phyloP scores from a whole-genome alignment of 2,888 invertebrate species.

The Elysia crispata region DNA sequence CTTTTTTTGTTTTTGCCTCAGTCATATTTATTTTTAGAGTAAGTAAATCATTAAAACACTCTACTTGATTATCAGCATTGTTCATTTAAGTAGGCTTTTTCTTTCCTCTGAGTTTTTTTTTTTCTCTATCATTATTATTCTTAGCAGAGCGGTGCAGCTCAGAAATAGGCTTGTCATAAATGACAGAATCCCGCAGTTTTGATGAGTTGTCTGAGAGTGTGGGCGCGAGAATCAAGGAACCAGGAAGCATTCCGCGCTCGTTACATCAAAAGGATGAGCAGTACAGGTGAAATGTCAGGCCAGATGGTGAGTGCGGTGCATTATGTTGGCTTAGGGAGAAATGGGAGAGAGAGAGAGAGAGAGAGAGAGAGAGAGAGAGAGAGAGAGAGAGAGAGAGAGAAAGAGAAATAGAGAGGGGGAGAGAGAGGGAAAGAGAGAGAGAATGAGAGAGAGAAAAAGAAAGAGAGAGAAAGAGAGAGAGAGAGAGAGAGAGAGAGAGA shows the following conservation, averaged over 20 bases:
- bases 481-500: not conserved
- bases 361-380: conserved; percentile 19
- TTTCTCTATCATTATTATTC: too few species aligned
- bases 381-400: conserved; percentile 10
- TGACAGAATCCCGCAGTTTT: too few species aligned
- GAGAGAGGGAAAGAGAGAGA: conserved; percentile 5
- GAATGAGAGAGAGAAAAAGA: not conserved
- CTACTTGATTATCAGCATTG: too few species aligned
- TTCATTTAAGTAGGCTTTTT: too few species aligned
- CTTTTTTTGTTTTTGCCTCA: too few species aligned
- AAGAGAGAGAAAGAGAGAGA: not conserved
- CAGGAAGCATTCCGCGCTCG: conserved; percentile 36
- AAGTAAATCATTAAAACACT: too few species aligned
- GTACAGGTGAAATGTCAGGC: not conserved
- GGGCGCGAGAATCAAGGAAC: conserved; percentile 54
- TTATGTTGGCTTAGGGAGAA: too few species aligned
- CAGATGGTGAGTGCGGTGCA: too few species aligned
- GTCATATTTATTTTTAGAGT: too few species aligned
- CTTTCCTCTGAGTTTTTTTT: too few species aligned
- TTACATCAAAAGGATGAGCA: not conserved
- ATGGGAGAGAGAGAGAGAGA: not conserved
- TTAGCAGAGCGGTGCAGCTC: too few species aligned
- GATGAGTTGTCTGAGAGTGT: conserved; percentile 12
- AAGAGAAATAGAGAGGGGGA: not conserved
- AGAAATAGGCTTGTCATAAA: too few species aligned